phyloP scores from a whole-genome alignment of 1,140 invertebrate genomes.

The Aleiodes sp. region DNA sequence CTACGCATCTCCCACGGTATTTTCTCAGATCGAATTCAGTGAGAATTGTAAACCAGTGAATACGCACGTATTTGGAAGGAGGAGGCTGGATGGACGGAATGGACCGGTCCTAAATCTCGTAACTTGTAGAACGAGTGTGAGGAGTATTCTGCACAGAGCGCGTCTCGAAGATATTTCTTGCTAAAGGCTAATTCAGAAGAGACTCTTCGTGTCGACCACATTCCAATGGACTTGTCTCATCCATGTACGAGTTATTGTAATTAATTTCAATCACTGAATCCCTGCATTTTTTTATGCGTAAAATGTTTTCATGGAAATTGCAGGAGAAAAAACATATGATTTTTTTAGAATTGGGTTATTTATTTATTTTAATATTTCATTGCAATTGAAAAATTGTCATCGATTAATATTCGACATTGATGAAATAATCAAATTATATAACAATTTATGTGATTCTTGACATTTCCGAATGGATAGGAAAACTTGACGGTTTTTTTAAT shows the following conservation, averaged over 20 bases:
- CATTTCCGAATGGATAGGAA: too few species aligned
- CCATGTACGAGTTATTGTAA: background rate
- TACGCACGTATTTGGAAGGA: background rate
- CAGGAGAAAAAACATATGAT: background rate
- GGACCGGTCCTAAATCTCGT: conserved; percentile 33
- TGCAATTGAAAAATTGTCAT: background rate
- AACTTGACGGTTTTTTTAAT: too few species aligned
- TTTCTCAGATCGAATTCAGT: conserved; percentile 8
- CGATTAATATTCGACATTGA: too few species aligned
- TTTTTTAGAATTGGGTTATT: too few species aligned
- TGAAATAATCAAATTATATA: too few species aligned
- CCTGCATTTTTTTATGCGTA: background rate
- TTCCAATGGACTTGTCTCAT: conserved; percentile 5
- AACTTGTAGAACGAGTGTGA: background rate
- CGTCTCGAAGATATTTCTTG: conserved; percentile 17
- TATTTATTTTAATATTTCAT: too few species aligned
- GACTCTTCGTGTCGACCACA: conserved; percentile 3
- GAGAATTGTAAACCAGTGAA: too few species aligned
- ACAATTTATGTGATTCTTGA: too few species aligned
- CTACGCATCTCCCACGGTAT: conserved; percentile 41
- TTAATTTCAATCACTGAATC: background rate
- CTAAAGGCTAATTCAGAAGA: conserved; percentile 22
- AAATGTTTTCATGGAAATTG: background rate
- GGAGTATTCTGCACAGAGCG: conserved; percentile 15
- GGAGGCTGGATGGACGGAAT: conserved; percentile 17